phyloP scores from a whole-genome alignment of 2,113 vertebrate species.

The Periophthalmus modestus region DNA sequence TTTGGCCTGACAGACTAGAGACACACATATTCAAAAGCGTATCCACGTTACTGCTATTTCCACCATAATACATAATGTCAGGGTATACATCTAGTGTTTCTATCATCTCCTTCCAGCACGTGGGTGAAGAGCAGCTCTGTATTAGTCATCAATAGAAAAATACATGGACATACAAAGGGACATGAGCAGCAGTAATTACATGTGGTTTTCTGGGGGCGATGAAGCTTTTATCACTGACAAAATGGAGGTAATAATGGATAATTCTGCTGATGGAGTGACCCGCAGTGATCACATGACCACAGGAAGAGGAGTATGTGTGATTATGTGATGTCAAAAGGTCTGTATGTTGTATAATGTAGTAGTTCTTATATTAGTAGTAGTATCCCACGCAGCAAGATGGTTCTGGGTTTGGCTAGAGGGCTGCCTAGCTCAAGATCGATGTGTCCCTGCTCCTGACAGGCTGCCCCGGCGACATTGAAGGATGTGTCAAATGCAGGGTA shows the following conservation, averaged over 20 bases:
- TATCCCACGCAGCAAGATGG: too few species aligned
- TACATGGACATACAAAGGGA: slow-evolving; percentile 23
- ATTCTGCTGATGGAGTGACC: slow-evolving; percentile 60
- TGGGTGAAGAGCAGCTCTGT: slow-evolving; percentile 9
- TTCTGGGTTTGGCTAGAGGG: too few species aligned
- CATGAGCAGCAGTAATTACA: slow-evolving; percentile 51
- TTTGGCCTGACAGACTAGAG: too few species aligned
- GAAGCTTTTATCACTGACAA: slow-evolving; percentile 54
- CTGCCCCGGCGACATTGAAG: too few species aligned
- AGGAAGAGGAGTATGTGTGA: slow-evolving; percentile 16
- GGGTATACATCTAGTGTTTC: slow-evolving; percentile 26
- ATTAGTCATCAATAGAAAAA: slow-evolving; percentile 57
- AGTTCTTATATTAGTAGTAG: too few species aligned
- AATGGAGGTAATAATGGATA: slow-evolving; percentile 62
- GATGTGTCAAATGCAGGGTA: too few species aligned
- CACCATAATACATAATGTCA: slow-evolving; percentile 8
- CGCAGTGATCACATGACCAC: slow-evolving; percentile 32
- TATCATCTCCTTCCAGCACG: background rate
- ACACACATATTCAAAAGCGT: too few species aligned
- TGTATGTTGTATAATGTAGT: background rate
- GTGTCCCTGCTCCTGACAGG: too few species aligned
- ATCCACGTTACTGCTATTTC: background rate
- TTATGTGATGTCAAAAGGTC: background rate
- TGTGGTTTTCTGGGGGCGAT: slow-evolving; percentile 52
- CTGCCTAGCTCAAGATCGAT: too few species aligned